Evolutionary conservation across 2,888 invertebrate species (phyloP).

Genomic region (Pristionchus mayeri): DNA sequence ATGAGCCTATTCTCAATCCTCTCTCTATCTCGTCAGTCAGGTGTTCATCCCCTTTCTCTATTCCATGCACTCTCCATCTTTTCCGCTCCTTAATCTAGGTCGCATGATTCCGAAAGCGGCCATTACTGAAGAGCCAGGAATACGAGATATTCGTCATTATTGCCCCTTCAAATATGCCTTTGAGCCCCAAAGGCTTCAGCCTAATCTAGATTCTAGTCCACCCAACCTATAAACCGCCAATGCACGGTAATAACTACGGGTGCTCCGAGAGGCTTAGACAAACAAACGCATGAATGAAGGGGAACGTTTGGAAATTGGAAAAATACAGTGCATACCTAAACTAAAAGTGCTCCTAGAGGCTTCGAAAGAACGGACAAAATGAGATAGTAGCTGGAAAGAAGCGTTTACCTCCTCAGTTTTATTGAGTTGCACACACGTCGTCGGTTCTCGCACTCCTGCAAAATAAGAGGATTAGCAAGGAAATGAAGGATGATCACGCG

Average conservation of each 20-base stretch:
- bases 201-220: not conserved
- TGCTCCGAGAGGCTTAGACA: too few relatives aligned
- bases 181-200: not conserved
- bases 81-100: not conserved
- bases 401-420: not conserved
- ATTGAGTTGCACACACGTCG: not conserved
- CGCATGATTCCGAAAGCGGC: not conserved
- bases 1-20: constrained; percentile 14
- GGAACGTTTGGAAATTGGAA: not conserved
- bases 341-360: too few relatives aligned
- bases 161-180: not conserved
- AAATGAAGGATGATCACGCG: too few relatives aligned
- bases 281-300: not conserved
- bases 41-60: not conserved
- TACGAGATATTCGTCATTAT: too few relatives aligned
- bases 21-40: constrained; percentile 1
- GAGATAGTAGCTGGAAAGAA: not conserved
- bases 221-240: constrained; percentile 6
- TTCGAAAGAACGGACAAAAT: too few relatives aligned
- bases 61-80: not conserved
- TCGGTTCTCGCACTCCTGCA: not conserved
- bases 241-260: too few relatives aligned
- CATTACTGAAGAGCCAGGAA: not conserved
- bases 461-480: not conserved
- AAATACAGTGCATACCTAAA: too few relatives aligned